These are phyloP conservation scores for Ranitomeya imitator DNA, from an alignment of 2,113 vertebrate genomes.

Conservation along the genomic window DNA sequence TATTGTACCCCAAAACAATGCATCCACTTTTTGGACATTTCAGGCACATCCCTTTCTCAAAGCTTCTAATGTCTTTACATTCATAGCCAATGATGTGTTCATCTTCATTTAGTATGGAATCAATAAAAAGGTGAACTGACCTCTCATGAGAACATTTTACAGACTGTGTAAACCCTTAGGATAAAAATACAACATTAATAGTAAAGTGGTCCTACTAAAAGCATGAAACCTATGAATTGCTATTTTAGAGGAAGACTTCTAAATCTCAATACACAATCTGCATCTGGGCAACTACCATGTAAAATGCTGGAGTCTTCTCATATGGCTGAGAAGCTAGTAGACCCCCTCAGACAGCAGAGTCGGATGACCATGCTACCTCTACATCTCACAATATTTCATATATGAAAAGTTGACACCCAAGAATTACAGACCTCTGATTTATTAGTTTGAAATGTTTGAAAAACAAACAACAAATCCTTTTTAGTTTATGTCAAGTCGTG, in stretches of 20 bases:
- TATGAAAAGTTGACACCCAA: no score
- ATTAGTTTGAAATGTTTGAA: no score
- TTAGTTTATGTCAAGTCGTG: no score
- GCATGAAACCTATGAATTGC: neutral
- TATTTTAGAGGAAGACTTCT: neutral
- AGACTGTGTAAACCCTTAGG: conserved; percentile 82
- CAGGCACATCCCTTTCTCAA: conserved; percentile 87
- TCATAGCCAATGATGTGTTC: conserved; percentile 83
- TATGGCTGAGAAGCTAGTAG: neutral
- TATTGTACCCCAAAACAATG: conserved; percentile 87
- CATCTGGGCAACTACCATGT: neutral
- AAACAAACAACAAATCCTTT: no score
- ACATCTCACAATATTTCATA: no score
- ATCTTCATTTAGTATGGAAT: conserved; percentile 83
- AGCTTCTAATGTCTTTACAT: conserved; percentile 81
- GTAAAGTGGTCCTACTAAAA: neutral
- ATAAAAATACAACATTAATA: neutral
- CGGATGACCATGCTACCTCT: neutral
- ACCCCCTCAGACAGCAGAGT: neutral
- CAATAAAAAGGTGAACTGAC: conserved; percentile 90
- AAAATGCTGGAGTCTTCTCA: neutral
- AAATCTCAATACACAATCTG: no score
- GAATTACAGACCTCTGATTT: no score
- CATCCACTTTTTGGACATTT: conserved; percentile 85
- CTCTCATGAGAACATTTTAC: conserved; percentile 94